Conservation (phyloP, 2,113 vertebrate genomes). For the Corythoichthys haematopterus region DNA sequence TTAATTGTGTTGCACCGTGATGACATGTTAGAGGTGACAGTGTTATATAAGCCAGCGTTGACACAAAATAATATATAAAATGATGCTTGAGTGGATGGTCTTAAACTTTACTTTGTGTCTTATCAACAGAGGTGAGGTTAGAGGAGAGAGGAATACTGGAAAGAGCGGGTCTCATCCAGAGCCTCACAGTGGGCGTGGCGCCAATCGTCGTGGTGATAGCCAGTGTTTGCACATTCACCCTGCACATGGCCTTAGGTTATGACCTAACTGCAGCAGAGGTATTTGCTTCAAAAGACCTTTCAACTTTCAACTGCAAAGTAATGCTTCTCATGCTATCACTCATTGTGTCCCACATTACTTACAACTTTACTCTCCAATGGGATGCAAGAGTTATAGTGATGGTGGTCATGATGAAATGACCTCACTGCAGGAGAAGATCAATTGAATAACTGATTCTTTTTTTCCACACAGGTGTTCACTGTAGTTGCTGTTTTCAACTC, state of each 20-base stretch:
- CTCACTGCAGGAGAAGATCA: background rate
- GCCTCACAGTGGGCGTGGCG: slow-evolving; percentile 73
- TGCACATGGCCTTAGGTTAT: slow-evolving; percentile 76
- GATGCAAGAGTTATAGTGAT: background rate
- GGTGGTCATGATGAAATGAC: background rate
- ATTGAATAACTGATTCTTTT: background rate
- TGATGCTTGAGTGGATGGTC: background rate
- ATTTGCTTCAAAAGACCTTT: slow-evolving; percentile 4
- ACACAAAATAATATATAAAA: background rate
- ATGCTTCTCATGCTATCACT: background rate
- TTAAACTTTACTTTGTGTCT: slow-evolving; percentile 20
- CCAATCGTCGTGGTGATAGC: slow-evolving; percentile 75
- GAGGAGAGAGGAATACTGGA: slow-evolving; percentile 73
- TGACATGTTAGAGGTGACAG: too few species aligned
- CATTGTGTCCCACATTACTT: background rate
- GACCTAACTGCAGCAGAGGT: slow-evolving; percentile 78
- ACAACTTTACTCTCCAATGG: background rate
- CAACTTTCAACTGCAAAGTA: background rate
- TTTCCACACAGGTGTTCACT: slow-evolving; percentile 74
- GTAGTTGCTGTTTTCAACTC: slow-evolving; percentile 78
- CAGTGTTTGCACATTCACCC: slow-evolving; percentile 77
- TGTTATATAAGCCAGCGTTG: too few species aligned
- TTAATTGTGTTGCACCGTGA: too few species aligned
- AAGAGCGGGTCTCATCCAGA: slow-evolving; percentile 71
- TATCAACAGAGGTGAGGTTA: slow-evolving; percentile 65